phyloP scores from a whole-genome alignment of 2,797 vertebrate species.

The Esox masquinongy region DNA sequence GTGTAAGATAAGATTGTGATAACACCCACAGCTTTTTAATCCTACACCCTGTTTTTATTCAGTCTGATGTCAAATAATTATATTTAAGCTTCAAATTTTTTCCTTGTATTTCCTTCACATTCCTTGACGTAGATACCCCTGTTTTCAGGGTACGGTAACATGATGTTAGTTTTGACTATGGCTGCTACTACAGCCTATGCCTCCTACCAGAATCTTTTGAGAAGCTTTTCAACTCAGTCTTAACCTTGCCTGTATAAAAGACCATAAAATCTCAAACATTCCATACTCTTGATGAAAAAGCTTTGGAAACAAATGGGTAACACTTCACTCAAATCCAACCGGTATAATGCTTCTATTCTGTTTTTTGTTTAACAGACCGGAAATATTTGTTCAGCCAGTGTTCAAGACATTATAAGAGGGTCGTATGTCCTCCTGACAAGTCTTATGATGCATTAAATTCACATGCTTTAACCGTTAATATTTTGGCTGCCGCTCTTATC shows the following conservation, averaged over 20 bases:
- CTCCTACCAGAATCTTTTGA: constrained; percentile 8
- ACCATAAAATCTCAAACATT: constrained; percentile 43
- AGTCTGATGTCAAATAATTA: not conserved
- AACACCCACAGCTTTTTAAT: not conserved
- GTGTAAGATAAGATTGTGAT: not conserved
- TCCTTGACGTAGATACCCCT: not conserved
- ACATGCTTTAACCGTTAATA: too few species aligned
- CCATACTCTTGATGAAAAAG: constrained; percentile 37
- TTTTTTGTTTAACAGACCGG: not conserved
- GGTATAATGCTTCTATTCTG: not conserved
- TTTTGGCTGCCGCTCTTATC: too few species aligned
- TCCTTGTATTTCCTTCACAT: not conserved
- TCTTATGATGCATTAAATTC: not conserved
- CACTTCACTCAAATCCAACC: not conserved
- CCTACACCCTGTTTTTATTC: not conserved
- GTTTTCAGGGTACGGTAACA: not conserved
- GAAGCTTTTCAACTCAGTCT: constrained; percentile 5
- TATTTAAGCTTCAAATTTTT: not conserved
- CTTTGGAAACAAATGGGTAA: not conserved
- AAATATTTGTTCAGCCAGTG: not conserved
- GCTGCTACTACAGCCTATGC: constrained; percentile 32
- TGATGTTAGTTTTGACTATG: constrained; percentile 26
- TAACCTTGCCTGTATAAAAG: constrained; percentile 33
- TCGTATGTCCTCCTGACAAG: not conserved
- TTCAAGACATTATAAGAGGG: not conserved